These are phyloP conservation scores for Apolygus lucorum DNA, from an alignment of 1,140 invertebrate species.

Conservation along the genomic window DNA sequence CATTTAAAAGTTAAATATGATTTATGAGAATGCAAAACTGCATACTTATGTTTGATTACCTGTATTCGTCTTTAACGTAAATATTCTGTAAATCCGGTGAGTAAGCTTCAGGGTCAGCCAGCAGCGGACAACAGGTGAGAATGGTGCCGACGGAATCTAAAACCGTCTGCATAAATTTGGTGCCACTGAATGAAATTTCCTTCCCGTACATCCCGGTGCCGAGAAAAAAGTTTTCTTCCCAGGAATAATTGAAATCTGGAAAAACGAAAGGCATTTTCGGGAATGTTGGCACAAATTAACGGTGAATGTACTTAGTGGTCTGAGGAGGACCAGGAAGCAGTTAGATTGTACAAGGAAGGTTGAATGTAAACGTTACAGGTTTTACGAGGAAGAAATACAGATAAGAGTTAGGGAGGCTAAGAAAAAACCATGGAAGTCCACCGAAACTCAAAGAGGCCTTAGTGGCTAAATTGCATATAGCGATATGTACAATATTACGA, in stretches of 20 bases:
- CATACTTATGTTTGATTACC: constrained; percentile 2
- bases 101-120: background rate
- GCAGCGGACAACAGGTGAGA: background rate
- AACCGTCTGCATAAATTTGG: background rate
- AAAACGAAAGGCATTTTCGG: background rate
- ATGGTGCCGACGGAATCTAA: background rate
- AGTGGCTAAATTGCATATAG: too few relatives aligned
- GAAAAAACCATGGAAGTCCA: too few relatives aligned
- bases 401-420: too few relatives aligned
- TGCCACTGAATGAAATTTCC: background rate
- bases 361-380: too few relatives aligned
- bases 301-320: too few relatives aligned
- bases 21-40: background rate
- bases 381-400: too few relatives aligned
- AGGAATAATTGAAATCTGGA: background rate
- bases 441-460: too few relatives aligned
- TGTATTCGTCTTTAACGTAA: background rate
- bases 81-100: background rate
- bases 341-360: too few relatives aligned
- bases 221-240: constrained; percentile 8
- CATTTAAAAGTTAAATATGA: too few relatives aligned
- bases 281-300: too few relatives aligned
- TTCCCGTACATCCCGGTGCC: background rate
- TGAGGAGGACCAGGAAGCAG: too few relatives aligned
- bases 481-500: too few relatives aligned